Percentiles rank a stretch among this genome's conserved stretches.
Evolutionary conservation across 2,113 vertebrate species (phyloP).

Genomic region (Solea solea): DNA sequence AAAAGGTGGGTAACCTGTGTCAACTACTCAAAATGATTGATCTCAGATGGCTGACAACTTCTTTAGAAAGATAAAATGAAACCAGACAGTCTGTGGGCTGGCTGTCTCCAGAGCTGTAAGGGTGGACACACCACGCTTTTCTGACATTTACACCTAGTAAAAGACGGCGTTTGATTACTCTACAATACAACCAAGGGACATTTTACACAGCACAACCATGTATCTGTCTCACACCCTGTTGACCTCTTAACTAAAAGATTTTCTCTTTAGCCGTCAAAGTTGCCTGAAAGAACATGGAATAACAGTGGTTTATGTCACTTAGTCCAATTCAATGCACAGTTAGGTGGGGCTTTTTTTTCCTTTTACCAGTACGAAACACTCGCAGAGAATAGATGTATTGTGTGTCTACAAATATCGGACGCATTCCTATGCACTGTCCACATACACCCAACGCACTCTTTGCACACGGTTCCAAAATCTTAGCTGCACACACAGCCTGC

Average conservation of each 20-base stretch:
- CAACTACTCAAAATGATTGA: conserved; percentile 33
- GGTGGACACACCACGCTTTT: not conserved
- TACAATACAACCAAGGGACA: conserved; percentile 1
- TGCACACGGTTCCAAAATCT: too few species aligned
- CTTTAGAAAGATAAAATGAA: conserved; percentile 33
- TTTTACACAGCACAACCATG: conserved; percentile 5
- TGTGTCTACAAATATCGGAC: too few species aligned
- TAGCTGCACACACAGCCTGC: too few species aligned
- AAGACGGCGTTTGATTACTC: conserved; percentile 6
- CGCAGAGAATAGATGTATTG: too few species aligned
- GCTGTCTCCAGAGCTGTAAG: conserved; percentile 12
- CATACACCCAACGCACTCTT: too few species aligned
- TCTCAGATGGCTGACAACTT: conserved; percentile 28
- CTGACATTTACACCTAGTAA: conserved; percentile 14
- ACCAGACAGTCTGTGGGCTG: conserved; percentile 30
- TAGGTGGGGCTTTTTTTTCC: too few species aligned
- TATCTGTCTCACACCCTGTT: conserved; percentile 1
- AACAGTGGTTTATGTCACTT: not conserved
- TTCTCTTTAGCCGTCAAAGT: conserved; percentile 20
- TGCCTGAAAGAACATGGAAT: conserved; percentile 12
- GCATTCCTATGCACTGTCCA: too few species aligned
- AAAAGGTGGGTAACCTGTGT: conserved; percentile 49
- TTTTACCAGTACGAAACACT: too few species aligned
- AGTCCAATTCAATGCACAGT: too few species aligned
- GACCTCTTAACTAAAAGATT: not conserved